Evolutionary conservation across 2,888 invertebrate species (phyloP).

Genomic region (Eledona agricola): DNA sequence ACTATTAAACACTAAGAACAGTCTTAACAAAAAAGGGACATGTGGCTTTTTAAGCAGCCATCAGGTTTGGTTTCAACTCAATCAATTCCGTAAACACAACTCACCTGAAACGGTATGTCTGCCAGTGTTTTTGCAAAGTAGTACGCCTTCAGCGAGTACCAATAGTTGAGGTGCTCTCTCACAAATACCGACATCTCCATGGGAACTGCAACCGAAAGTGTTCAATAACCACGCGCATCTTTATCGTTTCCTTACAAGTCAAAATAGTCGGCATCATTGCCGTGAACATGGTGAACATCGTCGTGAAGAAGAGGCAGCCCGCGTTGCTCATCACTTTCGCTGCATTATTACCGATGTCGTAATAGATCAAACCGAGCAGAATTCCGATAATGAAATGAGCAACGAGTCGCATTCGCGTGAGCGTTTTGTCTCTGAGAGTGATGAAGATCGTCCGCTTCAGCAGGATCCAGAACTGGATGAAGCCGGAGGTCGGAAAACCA

Average conservation of each 20-base stretch:
- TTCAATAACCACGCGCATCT: not conserved
- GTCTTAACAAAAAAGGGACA: too few species aligned
- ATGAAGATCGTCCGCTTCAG: slow-evolving; percentile 85
- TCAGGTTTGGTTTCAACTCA: too few species aligned
- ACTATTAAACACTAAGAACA: too few species aligned
- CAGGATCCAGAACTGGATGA: slow-evolving; percentile 87
- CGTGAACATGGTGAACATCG: slow-evolving; percentile 96
- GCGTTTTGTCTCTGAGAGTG: slow-evolving; percentile 84
- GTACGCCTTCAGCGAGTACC: slow-evolving; percentile 97
- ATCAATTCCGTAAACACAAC: too few species aligned
- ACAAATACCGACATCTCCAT: slow-evolving; percentile 95
- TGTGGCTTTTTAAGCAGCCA: too few species aligned
- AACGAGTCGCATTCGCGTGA: slow-evolving; percentile 88
- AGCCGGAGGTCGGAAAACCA: slow-evolving; percentile 83
- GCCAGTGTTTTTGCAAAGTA: slow-evolving; percentile 96
- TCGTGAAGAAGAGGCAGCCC: slow-evolving; percentile 95
- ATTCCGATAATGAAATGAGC: slow-evolving; percentile 90
- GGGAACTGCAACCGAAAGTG: slow-evolving; percentile 77
- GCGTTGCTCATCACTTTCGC: slow-evolving; percentile 95
- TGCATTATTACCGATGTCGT: slow-evolving; percentile 92
- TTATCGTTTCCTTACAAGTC: slow-evolving; percentile 80
- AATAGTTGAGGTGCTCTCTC: slow-evolving; percentile 94
- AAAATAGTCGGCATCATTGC: slow-evolving; percentile 99
- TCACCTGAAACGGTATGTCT: slow-evolving; percentile 94
- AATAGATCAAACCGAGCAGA: slow-evolving; percentile 91